Conservation (phyloP, 2,113 vertebrate species). For the Marmota flaviventris region DNA sequence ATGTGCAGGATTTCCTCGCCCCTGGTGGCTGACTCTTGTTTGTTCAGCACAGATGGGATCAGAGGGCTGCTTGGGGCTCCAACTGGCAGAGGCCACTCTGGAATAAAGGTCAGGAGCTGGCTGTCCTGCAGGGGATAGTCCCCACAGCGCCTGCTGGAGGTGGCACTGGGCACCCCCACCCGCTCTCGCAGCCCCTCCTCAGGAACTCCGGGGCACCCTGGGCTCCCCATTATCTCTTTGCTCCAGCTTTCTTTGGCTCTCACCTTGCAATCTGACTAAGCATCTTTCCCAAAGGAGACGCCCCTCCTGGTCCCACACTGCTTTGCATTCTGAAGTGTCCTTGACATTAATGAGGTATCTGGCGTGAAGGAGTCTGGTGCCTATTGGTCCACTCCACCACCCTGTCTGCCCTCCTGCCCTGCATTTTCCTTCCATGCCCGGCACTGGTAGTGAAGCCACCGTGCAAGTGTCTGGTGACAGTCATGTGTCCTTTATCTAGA, state of each 20-base stretch:
- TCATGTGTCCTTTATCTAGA: neutral
- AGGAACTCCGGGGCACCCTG: too few relatives aligned
- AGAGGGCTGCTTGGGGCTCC: neutral
- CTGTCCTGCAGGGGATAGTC: neutral
- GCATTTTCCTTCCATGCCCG: neutral
- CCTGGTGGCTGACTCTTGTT: neutral
- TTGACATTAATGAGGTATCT: neutral
- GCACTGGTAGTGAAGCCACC: neutral
- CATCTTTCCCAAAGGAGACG: neutral
- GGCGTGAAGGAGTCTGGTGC: neutral
- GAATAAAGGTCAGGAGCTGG: neutral
- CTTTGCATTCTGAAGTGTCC: neutral
- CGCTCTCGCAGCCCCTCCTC: neutral
- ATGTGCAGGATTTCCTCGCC: too few relatives aligned
- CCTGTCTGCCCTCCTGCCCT: neutral
- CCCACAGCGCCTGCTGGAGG: neutral
- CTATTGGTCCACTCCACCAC: neutral
- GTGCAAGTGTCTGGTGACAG: accelerated
- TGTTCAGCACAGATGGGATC: neutral
- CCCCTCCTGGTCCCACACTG: too few relatives aligned
- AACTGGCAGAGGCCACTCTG: neutral
- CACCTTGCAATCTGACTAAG: neutral
- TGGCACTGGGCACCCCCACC: neutral
- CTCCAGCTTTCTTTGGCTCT: neutral
- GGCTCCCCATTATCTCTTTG: neutral